phyloP scores from a whole-genome alignment of 1,140 invertebrate genomes.

The Akabosia matsudoensis region DNA sequence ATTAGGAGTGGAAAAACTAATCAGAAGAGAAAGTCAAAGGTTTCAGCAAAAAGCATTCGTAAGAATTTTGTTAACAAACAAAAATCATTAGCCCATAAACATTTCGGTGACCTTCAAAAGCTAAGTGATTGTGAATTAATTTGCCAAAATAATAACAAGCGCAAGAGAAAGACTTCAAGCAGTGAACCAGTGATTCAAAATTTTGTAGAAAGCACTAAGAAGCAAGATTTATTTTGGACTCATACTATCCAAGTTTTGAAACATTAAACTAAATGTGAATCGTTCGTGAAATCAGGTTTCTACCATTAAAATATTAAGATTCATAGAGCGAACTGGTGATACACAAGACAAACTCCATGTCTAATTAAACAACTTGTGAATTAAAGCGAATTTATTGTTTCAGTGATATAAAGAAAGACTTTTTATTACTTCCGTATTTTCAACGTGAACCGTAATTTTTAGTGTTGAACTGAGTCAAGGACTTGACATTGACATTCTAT shows the following conservation, averaged over 20 bases:
- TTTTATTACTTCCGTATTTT: not conserved
- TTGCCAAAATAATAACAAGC: slow-evolving; percentile 5
- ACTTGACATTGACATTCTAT: not conserved
- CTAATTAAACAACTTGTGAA: not conserved
- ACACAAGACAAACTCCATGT: not conserved
- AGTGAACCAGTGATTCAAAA: slow-evolving; percentile 2
- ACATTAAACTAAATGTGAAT: too few relatives aligned
- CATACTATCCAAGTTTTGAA: not conserved
- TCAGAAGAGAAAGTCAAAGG: not conserved
- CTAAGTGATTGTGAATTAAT: not conserved
- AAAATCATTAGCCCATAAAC: slow-evolving; percentile 1
- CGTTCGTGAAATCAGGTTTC: too few relatives aligned
- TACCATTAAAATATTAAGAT: too few relatives aligned
- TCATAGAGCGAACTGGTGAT: too few relatives aligned
- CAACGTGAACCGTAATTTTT: too few relatives aligned
- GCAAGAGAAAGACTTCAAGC: slow-evolving; percentile 17
- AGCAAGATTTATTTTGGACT: not conserved
- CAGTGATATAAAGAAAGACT: not conserved
- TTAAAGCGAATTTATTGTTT: too few relatives aligned
- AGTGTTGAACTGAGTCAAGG: not conserved
- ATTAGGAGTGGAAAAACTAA: slow-evolving; percentile 3
- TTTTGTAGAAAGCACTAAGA: not conserved
- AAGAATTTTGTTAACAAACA: not conserved
- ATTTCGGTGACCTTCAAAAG: not conserved
- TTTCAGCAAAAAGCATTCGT: not conserved